Evolutionary conservation across 1,140 invertebrate species (phyloP), one percentile per base, ranked within the genome.

Genomic region (Stegodyphus dumicola): DNA sequence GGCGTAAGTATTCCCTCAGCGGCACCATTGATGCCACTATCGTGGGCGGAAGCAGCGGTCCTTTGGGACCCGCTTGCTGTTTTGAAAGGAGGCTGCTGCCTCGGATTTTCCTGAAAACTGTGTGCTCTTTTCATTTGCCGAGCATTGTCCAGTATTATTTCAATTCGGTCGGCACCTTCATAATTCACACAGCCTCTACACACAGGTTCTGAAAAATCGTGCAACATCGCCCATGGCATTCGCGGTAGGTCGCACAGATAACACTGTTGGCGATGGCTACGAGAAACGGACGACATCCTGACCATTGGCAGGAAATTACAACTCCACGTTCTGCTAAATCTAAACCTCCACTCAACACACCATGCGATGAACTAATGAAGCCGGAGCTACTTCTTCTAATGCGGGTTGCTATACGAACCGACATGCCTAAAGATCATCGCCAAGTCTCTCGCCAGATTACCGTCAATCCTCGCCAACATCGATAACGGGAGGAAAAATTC

Each of bases 181-280:
- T 99, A 99, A 90, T 99, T 99, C 7, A 99, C 93, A 92, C 98
- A 99, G n/a, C 98, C 98, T 54, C 98, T 94, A 90, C 98, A 99
- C 67, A 99, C 98, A 11, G 97, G 94, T 91, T 99, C 98, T 10
- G 95, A 95, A 90, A 99, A 99, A 91, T 99, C 98, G 92, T 98
- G 95, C 88, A 99, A 93, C 96, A 99, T 99, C 13, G 98, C 98
- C 98, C 98, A 99, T 77, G 98, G 98, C 95, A 98, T 99, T 86
- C 98, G 94, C 86, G 98, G 98, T 91, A 99, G 92, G 91, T 99
- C 98, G 93, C 98, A 99, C 90, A 99, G 91, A 91, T 99, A 99
- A 92, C 98, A 99, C 91, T 99, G 97, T 91, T 98, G 97, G 89
- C 97, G 93, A 91, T 98, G 98, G 51, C 86, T 69, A 33, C 86